These are phyloP conservation scores for Mimas tiliae DNA, from an alignment of 2,888 invertebrate genomes.

Conservation along the genomic window DNA sequence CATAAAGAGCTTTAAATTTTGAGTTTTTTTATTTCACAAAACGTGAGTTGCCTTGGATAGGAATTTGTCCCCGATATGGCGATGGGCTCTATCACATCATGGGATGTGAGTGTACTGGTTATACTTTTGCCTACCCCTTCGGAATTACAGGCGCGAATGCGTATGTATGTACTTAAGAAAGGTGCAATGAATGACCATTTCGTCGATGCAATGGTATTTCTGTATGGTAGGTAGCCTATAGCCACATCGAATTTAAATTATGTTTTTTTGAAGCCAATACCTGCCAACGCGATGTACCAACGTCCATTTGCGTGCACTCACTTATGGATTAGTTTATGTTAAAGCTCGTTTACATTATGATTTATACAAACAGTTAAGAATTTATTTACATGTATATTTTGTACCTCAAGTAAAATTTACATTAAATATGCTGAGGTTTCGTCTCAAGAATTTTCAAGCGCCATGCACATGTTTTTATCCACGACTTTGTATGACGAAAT, in stretches of 20 bases:
- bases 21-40: no score
- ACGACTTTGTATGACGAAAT: neutral
- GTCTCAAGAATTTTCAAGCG: neutral
- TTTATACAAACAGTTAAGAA: neutral
- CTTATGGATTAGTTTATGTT: neutral
- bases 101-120: no score
- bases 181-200: no score
- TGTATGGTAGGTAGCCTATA: neutral
- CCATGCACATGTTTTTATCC: slow-evolving; percentile 6
- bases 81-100: no score
- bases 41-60: no score
- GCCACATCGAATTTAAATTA: neutral
- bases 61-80: no score
- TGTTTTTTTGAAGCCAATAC: neutral
- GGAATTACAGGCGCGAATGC: no score
- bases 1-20: no score
- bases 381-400: neutral
- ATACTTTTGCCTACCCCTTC: no score
- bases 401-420: neutral
- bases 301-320: neutral
- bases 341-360: neutral
- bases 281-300: neutral
- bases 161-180: no score
- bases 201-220: neutral
- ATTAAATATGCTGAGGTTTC: neutral